phyloP scores from a whole-genome alignment of 2,797 vertebrate genomes.

The Amniataba percoides region DNA sequence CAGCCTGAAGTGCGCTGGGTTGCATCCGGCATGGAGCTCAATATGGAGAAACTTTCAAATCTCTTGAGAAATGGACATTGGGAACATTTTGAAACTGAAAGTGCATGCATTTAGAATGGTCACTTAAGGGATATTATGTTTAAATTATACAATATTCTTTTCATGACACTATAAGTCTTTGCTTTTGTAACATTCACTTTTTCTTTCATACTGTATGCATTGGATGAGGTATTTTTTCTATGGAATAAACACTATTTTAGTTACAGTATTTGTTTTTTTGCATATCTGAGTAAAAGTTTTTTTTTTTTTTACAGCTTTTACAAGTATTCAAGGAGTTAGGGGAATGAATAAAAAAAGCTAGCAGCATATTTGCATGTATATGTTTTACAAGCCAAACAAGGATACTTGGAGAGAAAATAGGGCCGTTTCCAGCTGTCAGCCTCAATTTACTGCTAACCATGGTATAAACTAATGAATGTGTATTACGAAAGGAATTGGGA shows the following conservation, averaged over 20 bases:
- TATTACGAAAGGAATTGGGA: neutral
- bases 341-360: neutral
- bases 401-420: neutral
- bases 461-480: neutral
- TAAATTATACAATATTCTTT: constrained; percentile 58
- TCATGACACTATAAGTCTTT: constrained; percentile 55
- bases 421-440: neutral
- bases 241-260: constrained; percentile 83
- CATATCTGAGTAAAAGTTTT: constrained; percentile 14
- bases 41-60: constrained; percentile 39
- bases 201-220: constrained; percentile 64
- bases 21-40: constrained; percentile 49
- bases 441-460: neutral
- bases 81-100: constrained; percentile 54
- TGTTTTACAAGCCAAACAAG: neutral
- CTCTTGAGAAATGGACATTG: constrained; percentile 37
- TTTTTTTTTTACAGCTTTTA: neutral
- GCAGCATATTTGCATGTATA: neutral
- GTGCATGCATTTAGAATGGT: constrained; percentile 75
- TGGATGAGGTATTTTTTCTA: constrained; percentile 69
- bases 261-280: constrained; percentile 60
- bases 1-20: constrained; percentile 50
- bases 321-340: neutral
- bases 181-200: constrained; percentile 65
- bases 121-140: constrained; percentile 52